Conservation (phyloP, 2,797 vertebrate species). For the Paramormyrops hopkinsi region DNA sequence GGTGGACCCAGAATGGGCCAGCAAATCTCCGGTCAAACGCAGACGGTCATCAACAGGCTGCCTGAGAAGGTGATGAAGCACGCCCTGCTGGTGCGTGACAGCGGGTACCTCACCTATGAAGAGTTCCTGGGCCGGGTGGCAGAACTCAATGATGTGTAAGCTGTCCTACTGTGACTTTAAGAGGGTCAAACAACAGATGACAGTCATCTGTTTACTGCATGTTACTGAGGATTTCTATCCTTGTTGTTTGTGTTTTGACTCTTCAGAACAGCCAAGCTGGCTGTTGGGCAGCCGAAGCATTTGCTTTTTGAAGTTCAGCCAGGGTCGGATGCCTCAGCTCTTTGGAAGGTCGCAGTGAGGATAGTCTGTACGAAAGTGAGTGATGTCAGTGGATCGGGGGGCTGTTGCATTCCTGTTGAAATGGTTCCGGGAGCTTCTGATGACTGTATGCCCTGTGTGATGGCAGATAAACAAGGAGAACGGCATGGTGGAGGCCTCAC, state of each 20-base stretch:
- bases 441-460: conserved; percentile 25
- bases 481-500: conserved; percentile 81
- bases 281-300: conserved; percentile 86
- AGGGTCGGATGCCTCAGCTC: conserved; percentile 83
- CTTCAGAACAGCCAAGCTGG: conserved; percentile 82
- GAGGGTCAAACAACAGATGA: background rate
- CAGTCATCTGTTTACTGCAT: background rate
- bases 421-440: background rate
- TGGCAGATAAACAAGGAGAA: conserved; percentile 87
- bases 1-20: conserved; percentile 76
- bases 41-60: conserved; percentile 77
- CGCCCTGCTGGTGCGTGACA: conserved; percentile 79
- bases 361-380: conserved; percentile 93
- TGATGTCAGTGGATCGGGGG: background rate
- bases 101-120: conserved; percentile 87
- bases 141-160: conserved; percentile 97
- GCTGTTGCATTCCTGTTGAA: background rate
- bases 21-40: conserved; percentile 81
- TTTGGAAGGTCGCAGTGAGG: conserved; percentile 91
- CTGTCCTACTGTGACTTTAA: background rate
- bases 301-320: conserved; percentile 93
- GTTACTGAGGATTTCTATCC: background rate
- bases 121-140: conserved; percentile 91
- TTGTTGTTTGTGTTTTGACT: background rate
- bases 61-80: conserved; percentile 94